Percentiles rank a stretch among this genome's conserved stretches.
Evolutionary conservation across 2,888 invertebrate genomes (phyloP).

Genomic region (Ichneumon xanthorius): DNA sequence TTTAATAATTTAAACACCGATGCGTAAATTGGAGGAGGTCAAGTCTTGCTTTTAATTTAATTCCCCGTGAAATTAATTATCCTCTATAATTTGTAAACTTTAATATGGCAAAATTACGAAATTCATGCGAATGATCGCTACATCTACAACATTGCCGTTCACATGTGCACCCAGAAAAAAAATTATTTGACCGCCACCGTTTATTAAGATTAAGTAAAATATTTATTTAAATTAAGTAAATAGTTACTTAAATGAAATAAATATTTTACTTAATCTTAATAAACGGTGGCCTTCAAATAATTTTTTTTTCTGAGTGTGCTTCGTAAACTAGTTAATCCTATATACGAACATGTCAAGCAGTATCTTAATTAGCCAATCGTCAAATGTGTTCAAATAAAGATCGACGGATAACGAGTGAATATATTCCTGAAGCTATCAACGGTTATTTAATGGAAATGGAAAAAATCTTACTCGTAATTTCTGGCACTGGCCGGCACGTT

Average conservation of each 20-base stretch:
- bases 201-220: too few relatives aligned
- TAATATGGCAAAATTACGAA: background rate
- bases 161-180: background rate
- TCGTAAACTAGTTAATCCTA: background rate
- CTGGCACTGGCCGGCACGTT: background rate
- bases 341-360: background rate
- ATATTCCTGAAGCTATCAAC: background rate
- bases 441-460: background rate
- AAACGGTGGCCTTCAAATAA: too few relatives aligned
- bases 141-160: background rate
- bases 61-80: background rate
- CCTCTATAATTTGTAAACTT: background rate
- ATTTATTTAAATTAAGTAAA: too few relatives aligned
- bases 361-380: background rate
- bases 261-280: too few relatives aligned
- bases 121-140: background rate
- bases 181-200: too few relatives aligned
- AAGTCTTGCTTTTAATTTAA: background rate
- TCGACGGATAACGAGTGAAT: background rate
- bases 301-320: background rate
- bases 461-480: conserved; percentile 46
- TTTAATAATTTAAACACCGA: background rate
- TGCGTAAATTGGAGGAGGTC: too few relatives aligned
- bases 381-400: background rate
- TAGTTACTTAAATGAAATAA: too few relatives aligned